Base-by-base conservation (phyloP, 2,888 invertebrate genomes). In the Onchidella celtica region DNA sequence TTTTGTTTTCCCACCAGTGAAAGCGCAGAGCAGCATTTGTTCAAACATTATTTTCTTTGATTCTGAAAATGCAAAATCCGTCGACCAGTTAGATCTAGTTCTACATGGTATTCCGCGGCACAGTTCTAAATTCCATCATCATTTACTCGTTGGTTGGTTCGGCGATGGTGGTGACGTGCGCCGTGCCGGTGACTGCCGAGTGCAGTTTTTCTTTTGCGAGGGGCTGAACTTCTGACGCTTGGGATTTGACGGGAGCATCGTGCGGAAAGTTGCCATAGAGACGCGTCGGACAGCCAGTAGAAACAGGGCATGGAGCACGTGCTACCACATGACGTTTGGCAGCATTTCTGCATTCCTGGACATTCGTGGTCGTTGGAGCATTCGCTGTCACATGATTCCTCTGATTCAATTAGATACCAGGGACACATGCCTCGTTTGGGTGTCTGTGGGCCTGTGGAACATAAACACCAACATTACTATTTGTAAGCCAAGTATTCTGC, bases 241-340 rank as follows among this genome's bases (percentile, higher is more conserved):
- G 47, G 32, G 38, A 36, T 11, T 2, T 34, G 34, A 11, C 68
- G 27, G 3, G 14, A 14, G n/a, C 68, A 68, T 17, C 68, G 27
- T 3, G 32, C 32, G 3, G 68, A 68, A 3, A 68, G 36, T n/a
- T 38, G 68, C 68, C 68, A 68, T n/a, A 34, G 24, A 36, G 68
- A 68, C 2, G 68, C 32, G 2, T n/a, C 24, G 2, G 72, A 29
- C 47, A 72, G 72, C 57, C 57, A 55, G 21, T 55, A 40, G 32
- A 47, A 72, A 47, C 72, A 72, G 3, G 72, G 72, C 17, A 29
- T 55, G 17, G 32, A n/a, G 34, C 72, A 72, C 14, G 47, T 27
- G 72, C 27, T 27, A 55, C 72, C 72, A 32, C 72, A 72, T n/a
- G 47, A n/a, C n/a, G 72, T 32, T 21, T 72, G 47, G 72, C 72